These are phyloP conservation scores for Mus spretus DNA, from an alignment of 2,797 vertebrate genomes.

Conservation along the genomic window DNA sequence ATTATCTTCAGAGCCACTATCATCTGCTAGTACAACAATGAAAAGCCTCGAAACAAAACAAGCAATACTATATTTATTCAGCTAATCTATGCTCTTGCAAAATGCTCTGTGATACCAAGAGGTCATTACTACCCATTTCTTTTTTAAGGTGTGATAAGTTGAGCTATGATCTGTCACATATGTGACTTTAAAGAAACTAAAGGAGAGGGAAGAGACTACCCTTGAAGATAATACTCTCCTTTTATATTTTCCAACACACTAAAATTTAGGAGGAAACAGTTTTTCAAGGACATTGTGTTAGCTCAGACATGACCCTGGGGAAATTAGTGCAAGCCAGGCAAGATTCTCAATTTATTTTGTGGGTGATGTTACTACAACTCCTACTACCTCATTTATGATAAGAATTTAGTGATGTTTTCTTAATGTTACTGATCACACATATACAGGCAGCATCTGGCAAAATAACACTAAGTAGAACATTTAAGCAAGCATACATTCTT, in stretches of 20 bases:
- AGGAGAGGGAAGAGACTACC: neutral
- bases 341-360: neutral
- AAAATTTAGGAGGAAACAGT: neutral
- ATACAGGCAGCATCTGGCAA: neutral
- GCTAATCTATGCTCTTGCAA: neutral
- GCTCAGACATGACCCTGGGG: neutral
- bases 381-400: neutral
- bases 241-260: neutral
- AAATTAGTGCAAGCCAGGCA: neutral
- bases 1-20: neutral
- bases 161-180: neutral
- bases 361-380: neutral
- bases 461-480: neutral
- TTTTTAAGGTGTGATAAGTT: neutral
- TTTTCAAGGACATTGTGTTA: neutral
- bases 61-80: neutral
- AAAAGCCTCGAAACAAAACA: neutral
- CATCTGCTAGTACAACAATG: neutral
- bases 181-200: neutral
- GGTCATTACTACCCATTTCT: neutral
- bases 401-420: neutral
- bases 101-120: neutral
- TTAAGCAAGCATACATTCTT: neutral
- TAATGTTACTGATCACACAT: neutral
- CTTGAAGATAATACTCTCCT: neutral